Evolutionary conservation across 2,888 invertebrate species (phyloP), one percentile per base, ranked within the genome.

Genomic region (Oxyteleia sp.): DNA sequence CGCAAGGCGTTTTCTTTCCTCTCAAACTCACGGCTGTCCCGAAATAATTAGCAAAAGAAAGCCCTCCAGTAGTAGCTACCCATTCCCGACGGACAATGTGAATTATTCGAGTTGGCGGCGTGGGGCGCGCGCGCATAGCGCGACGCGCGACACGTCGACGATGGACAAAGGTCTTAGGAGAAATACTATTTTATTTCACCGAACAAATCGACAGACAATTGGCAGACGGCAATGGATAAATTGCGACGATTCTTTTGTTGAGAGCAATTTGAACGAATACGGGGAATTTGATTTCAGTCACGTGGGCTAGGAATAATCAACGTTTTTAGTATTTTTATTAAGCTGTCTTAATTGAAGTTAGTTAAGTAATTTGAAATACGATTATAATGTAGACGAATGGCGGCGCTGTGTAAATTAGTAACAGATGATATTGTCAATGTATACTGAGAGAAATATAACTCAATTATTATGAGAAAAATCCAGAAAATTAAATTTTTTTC

Each of bases 31-130:
- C 86, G 87, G 88, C 87, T 86, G 87, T 89, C 92, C 93, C 92
- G 89, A 93, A 93, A 93, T 93, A 93, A 93, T 93, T 93, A 91
- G 89, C 92, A 93, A 93, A 93, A 93, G 89, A 91, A 93, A 92
- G 88, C 88, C 88, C 84, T 89, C 88, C 88, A 91, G 90, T 87
- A 83, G 90, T 79, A 87, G 80, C 89, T 85, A 90, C 90, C 79
- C 91, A 91, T 91, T 90, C 91, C 89, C 91, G 91, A 92, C 93
- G 92, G 92, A 93, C 93, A 93, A 93, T 93, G 93, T 93, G 92
- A 93, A 93, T 93, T 93, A 93, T 93, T 93, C 90, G 92, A 92
- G 92, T 91, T 89, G 92, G 90, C 91, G 92, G 92, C 90, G 91
- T 89, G 88, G 88, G 85, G 59, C 84, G 86, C 88, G 87, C 83